Conservation (phyloP, 2,888 invertebrate species). For the Anorthoa munda region DNA sequence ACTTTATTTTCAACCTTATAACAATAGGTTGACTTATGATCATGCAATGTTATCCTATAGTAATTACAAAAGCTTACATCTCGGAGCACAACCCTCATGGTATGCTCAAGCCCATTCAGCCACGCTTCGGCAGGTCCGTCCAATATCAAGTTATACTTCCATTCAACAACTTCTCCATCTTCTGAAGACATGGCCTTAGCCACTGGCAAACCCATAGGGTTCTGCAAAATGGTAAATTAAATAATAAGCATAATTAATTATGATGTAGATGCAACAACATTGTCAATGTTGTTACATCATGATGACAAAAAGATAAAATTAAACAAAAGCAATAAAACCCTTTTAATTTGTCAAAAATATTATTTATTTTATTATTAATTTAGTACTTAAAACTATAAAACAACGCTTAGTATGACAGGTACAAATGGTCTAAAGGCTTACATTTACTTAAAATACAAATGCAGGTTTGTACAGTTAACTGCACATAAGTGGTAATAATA, state of each 20-base stretch:
- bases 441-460: too few relatives aligned
- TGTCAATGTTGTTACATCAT: neutral
- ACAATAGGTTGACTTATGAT: neutral
- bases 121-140: constrained; percentile 96
- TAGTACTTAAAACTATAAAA: constrained; percentile 11
- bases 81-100: constrained; percentile 91
- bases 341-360: neutral
- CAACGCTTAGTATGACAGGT: neutral
- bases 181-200: constrained; percentile 95
- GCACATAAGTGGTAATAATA: too few relatives aligned
- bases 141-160: constrained; percentile 92
- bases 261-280: neutral
- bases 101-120: constrained; percentile 93
- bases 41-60: neutral
- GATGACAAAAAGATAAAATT: neutral
- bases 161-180: constrained; percentile 95
- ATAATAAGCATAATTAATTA: neutral
- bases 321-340: neutral
- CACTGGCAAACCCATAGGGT: constrained; percentile 83
- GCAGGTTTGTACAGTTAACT: too few relatives aligned
- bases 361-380: constrained; percentile 21
- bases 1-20: constrained; percentile 1
- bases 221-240: constrained; percentile 74
- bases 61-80: constrained; percentile 76
- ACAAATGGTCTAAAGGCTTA: constrained; percentile 3